Evolutionary conservation across 2,113 vertebrate genomes (phyloP).

Genomic region (Bagarius yarrelli): DNA sequence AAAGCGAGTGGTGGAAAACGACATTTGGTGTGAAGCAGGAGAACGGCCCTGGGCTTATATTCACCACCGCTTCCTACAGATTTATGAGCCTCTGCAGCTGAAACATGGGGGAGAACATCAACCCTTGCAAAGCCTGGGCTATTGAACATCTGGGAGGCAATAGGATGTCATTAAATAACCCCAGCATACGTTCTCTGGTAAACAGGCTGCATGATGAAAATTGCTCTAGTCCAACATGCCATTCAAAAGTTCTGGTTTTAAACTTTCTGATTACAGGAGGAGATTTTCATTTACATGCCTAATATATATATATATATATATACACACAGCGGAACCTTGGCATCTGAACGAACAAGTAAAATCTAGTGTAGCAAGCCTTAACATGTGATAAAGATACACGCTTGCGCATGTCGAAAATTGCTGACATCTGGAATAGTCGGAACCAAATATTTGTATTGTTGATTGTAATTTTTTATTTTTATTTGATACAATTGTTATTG

Average conservation of each 20-base stretch:
- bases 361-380: no score
- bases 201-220: slow-evolving; percentile 52
- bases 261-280: neutral
- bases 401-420: no score
- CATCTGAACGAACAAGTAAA: no score
- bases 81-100: slow-evolving; percentile 44
- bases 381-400: no score
- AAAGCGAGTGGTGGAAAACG: slow-evolving; percentile 51
- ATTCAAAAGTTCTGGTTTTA: neutral
- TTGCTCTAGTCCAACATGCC: slow-evolving; percentile 53
- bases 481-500: no score
- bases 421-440: no score
- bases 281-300: neutral
- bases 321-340: no score
- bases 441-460: no score
- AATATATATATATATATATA: neutral
- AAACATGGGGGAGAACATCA: neutral
- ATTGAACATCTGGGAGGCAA: slow-evolving; percentile 57
- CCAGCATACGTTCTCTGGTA: slow-evolving; percentile 48
- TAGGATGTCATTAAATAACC: slow-evolving; percentile 52
- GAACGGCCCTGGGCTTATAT: slow-evolving; percentile 39
- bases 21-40: slow-evolving; percentile 36
- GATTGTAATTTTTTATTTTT: no score
- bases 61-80: slow-evolving; percentile 10
- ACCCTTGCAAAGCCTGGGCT: slow-evolving; percentile 5